These are phyloP conservation scores for Thunnus maccoyii DNA, from an alignment of 2,113 vertebrate genomes.

Conservation along the genomic window DNA sequence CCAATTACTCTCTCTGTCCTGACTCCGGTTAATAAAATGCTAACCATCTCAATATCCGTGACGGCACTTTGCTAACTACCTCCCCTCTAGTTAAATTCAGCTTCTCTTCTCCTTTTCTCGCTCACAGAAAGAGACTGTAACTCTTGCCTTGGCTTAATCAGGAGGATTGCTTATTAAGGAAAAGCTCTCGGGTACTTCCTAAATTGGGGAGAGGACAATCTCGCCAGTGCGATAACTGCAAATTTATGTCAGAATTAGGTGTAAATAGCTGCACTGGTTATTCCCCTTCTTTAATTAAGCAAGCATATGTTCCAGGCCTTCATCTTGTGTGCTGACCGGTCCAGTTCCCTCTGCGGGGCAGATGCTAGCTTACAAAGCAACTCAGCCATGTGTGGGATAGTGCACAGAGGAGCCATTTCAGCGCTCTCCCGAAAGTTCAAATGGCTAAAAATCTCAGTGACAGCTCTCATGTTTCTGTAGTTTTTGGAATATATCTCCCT, in stretches of 20 bases:
- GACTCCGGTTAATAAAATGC: constrained; percentile 80
- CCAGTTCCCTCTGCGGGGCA: constrained; percentile 57
- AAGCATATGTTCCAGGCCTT: constrained; percentile 65
- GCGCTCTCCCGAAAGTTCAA: constrained; percentile 17
- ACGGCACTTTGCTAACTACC: constrained; percentile 74
- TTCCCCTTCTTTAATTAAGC: constrained; percentile 84
- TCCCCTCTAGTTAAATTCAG: constrained; percentile 73
- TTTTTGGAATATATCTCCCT: neutral
- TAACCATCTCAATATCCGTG: constrained; percentile 81
- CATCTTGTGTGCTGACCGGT: constrained; percentile 56
- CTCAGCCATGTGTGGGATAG: constrained; percentile 49
- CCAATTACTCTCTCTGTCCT: constrained; percentile 71
- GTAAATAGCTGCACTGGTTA: constrained; percentile 77
- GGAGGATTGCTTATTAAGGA: constrained; percentile 82
- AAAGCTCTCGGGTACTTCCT: constrained; percentile 76
- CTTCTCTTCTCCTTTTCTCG: constrained; percentile 58
- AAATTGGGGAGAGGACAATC: constrained; percentile 77
- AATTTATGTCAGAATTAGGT: constrained; percentile 84
- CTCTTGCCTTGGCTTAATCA: constrained; percentile 80
- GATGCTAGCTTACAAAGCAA: constrained; percentile 67
- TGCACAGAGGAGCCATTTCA: constrained; percentile 38
- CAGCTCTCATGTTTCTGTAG: neutral
- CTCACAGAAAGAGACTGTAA: constrained; percentile 57
- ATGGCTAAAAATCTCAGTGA: constrained; percentile 13
- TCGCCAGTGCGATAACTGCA: constrained; percentile 80